Evolutionary conservation across 2,888 invertebrate genomes (phyloP), one percentile per base, ranked within the genome.

Genomic region (Craniophora ligustri): DNA sequence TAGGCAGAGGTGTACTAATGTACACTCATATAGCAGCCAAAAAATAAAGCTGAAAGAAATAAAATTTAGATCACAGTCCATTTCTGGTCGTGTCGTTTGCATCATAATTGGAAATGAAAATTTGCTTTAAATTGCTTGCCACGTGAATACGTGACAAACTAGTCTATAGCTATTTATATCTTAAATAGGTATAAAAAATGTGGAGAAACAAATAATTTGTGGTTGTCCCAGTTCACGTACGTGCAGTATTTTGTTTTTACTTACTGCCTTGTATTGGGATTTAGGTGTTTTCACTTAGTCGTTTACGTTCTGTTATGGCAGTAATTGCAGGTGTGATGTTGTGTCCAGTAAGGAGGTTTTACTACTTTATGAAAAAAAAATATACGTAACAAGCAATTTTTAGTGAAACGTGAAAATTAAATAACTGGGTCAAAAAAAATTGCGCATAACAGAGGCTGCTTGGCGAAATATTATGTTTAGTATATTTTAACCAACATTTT

Each of bases 151-250:
- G 72, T 72, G 72, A 57, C 67, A 39, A 48, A 19, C 50, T 61
- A 41, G 45, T n/a, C 26, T 48, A 31, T 57, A 40, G n/a, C n/a
- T 35, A 32, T 44, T 14, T 48, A 26, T 36, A 64, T 50, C 36
- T 50, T 47, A 46, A 49, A 23, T 26, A 26, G 1, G 2, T 38
- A 18, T n/a, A 49, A 26, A 51, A 56, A 56, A 72, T 42, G 23
- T 46, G 36, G 34, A 30, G 32, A 62, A 60, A 71, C 44, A 57
- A 70, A 45, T 19, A 40, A 38, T 59, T 48, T 55, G 55, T 36
- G 54, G 62, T 54, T 60, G 67, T 51, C 61, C 72, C 46, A 60
- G 21, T 53, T 72, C 64, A 72, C 72, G 72, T 72, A 72, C 23
- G 35, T 53, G 41, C 16, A 41, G 31, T 42, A 58, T 51, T 56